Conservation (phyloP, 2,888 invertebrate species). For the Melolontha melolontha region DNA sequence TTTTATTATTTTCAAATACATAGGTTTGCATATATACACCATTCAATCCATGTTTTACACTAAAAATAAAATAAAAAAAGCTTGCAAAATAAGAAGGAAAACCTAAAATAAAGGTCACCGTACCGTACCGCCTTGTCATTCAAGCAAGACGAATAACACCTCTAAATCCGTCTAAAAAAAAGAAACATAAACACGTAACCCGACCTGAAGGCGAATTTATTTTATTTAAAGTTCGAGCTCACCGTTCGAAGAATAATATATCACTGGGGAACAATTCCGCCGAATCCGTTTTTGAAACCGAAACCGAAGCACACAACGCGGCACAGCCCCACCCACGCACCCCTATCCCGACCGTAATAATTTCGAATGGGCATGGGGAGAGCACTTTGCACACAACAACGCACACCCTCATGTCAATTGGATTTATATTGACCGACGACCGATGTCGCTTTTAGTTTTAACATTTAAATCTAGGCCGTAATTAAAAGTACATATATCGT, state of each 20-base stretch:
- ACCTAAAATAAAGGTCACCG: too few species aligned
- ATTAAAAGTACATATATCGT: too few species aligned
- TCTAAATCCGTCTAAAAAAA: neutral
- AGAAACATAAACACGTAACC: constrained; percentile 15
- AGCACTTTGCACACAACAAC: too few species aligned
- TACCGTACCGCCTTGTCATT: too few species aligned
- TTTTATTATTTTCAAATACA: too few species aligned
- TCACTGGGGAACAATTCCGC: constrained; percentile 46
- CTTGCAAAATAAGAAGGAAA: too few species aligned
- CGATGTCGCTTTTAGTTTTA: constrained; percentile 5
- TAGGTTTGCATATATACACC: too few species aligned
- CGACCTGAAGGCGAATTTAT: constrained; percentile 23
- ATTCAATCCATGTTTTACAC: too few species aligned
- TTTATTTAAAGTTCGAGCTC: constrained; percentile 17
- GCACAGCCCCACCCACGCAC: too few species aligned
- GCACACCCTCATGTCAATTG: neutral
- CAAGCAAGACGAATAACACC: neutral
- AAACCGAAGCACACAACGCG: constrained; percentile 11
- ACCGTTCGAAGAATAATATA: constrained; percentile 45
- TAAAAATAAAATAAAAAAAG: too few species aligned
- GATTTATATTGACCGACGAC: constrained; percentile 15
- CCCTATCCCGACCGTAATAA: too few species aligned
- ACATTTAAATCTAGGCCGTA: constrained; percentile 19
- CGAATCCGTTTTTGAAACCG: constrained; percentile 41
- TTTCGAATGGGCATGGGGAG: too few species aligned